Evolutionary conservation across 2,797 vertebrate genomes (phyloP).

Genomic region (Pygocentrus nattereri): DNA sequence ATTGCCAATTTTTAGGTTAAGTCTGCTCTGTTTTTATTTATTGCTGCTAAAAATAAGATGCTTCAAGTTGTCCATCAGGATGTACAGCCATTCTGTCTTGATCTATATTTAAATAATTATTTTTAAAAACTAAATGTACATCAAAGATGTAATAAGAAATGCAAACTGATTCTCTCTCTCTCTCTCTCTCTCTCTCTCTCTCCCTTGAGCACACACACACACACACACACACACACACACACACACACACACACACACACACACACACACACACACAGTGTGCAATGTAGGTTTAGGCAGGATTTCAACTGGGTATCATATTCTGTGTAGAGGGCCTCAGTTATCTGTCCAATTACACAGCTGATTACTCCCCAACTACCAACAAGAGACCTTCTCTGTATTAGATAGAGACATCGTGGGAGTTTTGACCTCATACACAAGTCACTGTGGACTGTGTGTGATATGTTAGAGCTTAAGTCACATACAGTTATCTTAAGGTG

Average conservation of each 20-base stretch:
- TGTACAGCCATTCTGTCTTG: too few species aligned
- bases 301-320: constrained; percentile 1
- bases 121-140: too few species aligned
- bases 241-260: background rate
- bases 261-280: background rate
- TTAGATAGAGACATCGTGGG: constrained; percentile 1
- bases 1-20: too few species aligned
- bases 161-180: too few species aligned
- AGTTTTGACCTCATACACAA: constrained; percentile 57
- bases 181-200: background rate
- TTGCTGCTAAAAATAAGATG: too few species aligned
- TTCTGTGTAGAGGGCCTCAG: constrained; percentile 28
- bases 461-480: background rate
- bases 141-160: too few species aligned
- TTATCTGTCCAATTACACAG: constrained; percentile 50
- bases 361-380: constrained; percentile 40
- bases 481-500: background rate
- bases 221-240: too few species aligned
- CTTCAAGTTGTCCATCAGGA: too few species aligned
- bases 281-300: constrained; percentile 17
- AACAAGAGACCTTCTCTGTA: background rate
- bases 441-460: constrained; percentile 52
- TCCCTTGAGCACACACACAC: background rate
- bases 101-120: too few species aligned
- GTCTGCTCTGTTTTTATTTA: too few species aligned